Evolutionary conservation across 2,797 vertebrate species (phyloP).

Genomic region (Enteromius anoplus): DNA sequence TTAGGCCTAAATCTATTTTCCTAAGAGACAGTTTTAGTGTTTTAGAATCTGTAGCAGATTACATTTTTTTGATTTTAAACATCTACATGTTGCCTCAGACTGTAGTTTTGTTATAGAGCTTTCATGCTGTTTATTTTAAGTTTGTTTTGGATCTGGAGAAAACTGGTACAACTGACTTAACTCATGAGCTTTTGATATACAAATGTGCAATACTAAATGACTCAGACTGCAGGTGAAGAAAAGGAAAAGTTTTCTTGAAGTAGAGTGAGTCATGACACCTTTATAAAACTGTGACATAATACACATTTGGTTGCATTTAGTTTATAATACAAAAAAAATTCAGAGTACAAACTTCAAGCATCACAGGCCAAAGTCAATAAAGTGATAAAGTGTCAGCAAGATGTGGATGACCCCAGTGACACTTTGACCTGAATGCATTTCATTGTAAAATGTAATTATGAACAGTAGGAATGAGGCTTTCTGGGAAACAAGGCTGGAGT

Average conservation of each 20-base stretch:
- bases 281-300: not conserved
- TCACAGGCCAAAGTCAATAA: constrained; percentile 1
- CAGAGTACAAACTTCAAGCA: not conserved
- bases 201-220: constrained; percentile 1
- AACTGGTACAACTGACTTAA: not conserved
- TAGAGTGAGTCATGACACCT: not conserved
- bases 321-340: not conserved
- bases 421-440: constrained; percentile 46
- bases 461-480: constrained; percentile 31
- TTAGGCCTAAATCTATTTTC: not conserved
- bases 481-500: constrained; percentile 36
- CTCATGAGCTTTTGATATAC: constrained; percentile 2
- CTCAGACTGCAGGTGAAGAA: not conserved
- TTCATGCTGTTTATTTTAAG: not conserved
- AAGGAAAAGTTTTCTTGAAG: not conserved
- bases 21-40: not conserved
- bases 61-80: too few relatives aligned
- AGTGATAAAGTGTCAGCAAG: not conserved
- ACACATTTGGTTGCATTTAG: not conserved
- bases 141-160: not conserved
- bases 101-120: not conserved
- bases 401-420: constrained; percentile 33
- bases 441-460: constrained; percentile 49
- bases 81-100: too few relatives aligned
- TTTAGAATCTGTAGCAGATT: not conserved